Evolutionary conservation across 2,113 vertebrate genomes (phyloP).

Genomic region (Dunckerocampus dactyliophorus): DNA sequence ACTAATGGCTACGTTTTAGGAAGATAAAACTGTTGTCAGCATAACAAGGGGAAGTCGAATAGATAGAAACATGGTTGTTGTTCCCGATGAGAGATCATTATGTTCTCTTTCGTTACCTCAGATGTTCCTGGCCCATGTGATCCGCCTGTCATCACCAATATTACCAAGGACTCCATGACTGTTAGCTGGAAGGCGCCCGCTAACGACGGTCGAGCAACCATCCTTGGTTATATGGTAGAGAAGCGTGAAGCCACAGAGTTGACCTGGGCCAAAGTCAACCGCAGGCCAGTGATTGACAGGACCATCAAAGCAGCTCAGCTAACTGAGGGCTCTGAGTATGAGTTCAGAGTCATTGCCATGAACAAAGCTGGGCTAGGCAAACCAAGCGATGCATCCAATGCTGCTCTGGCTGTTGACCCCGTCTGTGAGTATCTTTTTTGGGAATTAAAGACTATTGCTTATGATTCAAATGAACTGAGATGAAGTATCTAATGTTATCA

Average conservation of each 20-base stretch:
- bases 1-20: too few relatives aligned
- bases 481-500: neutral
- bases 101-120: constrained; percentile 47
- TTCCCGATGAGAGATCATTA: neutral
- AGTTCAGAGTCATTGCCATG: constrained; percentile 90
- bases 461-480: neutral
- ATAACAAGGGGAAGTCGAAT: too few relatives aligned
- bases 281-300: constrained; percentile 92
- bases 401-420: constrained; percentile 86
- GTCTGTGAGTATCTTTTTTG: constrained; percentile 80
- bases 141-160: constrained; percentile 90
- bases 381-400: constrained; percentile 88
- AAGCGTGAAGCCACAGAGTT: constrained; percentile 90
- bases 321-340: constrained; percentile 92
- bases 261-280: constrained; percentile 92
- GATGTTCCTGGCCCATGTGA: constrained; percentile 94
- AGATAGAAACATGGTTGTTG: too few relatives aligned
- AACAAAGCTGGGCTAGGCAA: constrained; percentile 97
- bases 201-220: constrained; percentile 86
- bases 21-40: too few relatives aligned
- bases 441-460: neutral
- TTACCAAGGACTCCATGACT: constrained; percentile 94
- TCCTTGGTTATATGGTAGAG: constrained; percentile 94
- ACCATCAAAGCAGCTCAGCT: constrained; percentile 90
- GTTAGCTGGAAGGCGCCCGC: constrained; percentile 97